These are phyloP conservation scores for Mantis religiosa DNA, from an alignment of 2,888 invertebrate genomes.

Conservation along the genomic window DNA sequence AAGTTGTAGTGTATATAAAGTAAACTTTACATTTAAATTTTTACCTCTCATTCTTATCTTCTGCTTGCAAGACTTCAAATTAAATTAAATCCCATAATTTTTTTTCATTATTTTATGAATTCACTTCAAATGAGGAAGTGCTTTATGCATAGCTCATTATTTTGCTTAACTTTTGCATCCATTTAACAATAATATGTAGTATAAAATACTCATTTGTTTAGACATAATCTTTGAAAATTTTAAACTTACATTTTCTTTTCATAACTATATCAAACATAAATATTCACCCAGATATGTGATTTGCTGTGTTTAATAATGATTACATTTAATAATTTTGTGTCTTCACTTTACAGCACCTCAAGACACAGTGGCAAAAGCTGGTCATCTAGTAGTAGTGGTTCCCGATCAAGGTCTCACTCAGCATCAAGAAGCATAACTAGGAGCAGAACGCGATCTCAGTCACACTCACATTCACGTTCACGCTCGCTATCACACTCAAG, in stretches of 20 bases:
- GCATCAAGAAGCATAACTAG: conserved; percentile 36
- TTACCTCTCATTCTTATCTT: background rate
- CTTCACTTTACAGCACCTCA: conserved; percentile 20
- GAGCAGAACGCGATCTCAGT: conserved; percentile 36
- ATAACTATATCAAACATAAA: background rate
- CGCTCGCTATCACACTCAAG: conserved; percentile 35
- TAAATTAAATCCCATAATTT: background rate
- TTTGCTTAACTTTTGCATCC: no score
- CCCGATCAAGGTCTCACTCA: conserved; percentile 35
- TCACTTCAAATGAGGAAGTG: background rate
- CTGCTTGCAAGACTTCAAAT: background rate
- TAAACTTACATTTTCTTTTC: background rate
- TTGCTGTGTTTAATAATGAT: background rate
- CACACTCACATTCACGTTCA: conserved; percentile 43
- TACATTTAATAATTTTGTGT: background rate
- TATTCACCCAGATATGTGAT: background rate
- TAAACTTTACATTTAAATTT: background rate
- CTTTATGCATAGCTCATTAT: background rate
- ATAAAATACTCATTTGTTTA: background rate
- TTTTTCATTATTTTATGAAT: background rate
- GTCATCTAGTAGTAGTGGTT: conserved; percentile 31
- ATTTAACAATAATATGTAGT: background rate
- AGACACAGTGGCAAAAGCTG: conserved; percentile 27
- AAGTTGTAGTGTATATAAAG: background rate
- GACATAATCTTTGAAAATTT: background rate